Percentiles rank a stretch among this genome's conserved stretches.
These are phyloP conservation scores for Leptopilina drosophilae DNA, from an alignment of 2,888 invertebrate genomes.

Conservation along the genomic window DNA sequence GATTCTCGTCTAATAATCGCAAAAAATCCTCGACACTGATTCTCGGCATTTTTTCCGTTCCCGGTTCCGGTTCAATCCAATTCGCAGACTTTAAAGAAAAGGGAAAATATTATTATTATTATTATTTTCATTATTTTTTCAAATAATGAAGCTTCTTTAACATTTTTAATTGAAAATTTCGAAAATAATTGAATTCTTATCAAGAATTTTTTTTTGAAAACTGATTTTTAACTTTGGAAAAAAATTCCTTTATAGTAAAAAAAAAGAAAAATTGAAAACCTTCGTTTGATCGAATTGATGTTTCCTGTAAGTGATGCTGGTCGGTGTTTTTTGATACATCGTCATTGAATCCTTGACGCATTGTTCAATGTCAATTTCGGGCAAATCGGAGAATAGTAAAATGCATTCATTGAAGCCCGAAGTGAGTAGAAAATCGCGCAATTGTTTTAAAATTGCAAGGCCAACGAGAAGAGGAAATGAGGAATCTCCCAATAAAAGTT, in stretches of 20 bases:
- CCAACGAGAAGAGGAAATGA: conserved; percentile 97
- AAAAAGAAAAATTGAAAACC: conserved; percentile 53
- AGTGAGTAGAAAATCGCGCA: conserved; percentile 88
- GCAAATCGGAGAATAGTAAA: conserved; percentile 97
- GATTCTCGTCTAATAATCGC: conserved; percentile 82
- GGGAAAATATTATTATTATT: not conserved
- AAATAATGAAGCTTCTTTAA: no score
- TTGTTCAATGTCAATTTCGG: conserved; percentile 96
- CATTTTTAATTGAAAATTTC: no score
- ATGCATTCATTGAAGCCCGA: conserved; percentile 99
- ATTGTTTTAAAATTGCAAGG: conserved; percentile 92
- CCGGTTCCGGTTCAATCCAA: conserved; percentile 71
- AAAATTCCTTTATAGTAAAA: not conserved
- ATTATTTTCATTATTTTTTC: no score
- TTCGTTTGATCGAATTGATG: conserved; percentile 81
- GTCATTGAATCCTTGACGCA: conserved; percentile 93
- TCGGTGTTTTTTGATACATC: conserved; percentile 91
- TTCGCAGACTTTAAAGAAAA: conserved; percentile 60
- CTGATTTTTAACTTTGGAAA: no score
- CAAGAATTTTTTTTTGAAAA: no score
- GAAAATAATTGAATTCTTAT: no score
- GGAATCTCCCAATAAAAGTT: conserved; percentile 93
- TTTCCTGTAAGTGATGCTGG: conserved; percentile 90
- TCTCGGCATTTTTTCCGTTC: conserved; percentile 80
- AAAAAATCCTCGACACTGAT: conserved; percentile 92